Evolutionary conservation across 2,888 invertebrate species (phyloP).

Genomic region (Drosophila testacea): DNA sequence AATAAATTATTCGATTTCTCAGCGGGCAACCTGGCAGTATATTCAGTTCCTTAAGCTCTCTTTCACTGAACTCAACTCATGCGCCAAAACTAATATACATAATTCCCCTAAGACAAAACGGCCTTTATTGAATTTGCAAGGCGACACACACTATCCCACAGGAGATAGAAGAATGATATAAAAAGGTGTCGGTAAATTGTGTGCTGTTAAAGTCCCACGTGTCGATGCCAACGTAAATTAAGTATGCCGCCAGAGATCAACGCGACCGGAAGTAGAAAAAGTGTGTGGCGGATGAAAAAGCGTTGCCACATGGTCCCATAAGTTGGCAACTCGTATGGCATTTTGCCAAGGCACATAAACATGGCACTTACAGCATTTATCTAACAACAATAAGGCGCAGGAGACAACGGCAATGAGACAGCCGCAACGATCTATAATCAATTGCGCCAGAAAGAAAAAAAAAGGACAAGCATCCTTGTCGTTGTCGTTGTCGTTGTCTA

Average conservation of each 20-base stretch:
- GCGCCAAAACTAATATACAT: slow-evolving; percentile 67
- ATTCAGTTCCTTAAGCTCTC: slow-evolving; percentile 18
- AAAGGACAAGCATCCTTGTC: slow-evolving; percentile 25
- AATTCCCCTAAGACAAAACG: slow-evolving; percentile 71
- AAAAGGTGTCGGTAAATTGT: slow-evolving; percentile 3
- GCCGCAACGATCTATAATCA: slow-evolving; percentile 73
- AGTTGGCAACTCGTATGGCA: slow-evolving; percentile 9
- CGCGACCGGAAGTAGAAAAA: slow-evolving; percentile 23
- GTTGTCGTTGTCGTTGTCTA: slow-evolving; percentile 27
- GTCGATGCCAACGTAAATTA: slow-evolving; percentile 52
- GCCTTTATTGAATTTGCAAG: slow-evolving; percentile 59
- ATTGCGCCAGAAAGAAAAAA: slow-evolving; percentile 53
- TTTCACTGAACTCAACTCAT: slow-evolving; percentile 22
- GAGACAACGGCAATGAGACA: slow-evolving; percentile 27
- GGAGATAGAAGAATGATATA: neutral
- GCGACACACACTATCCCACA: slow-evolving; percentile 9
- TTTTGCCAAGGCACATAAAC: slow-evolving; percentile 54
- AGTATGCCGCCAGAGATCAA: slow-evolving; percentile 48
- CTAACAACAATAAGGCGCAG: slow-evolving; percentile 57
- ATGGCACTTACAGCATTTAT: slow-evolving; percentile 73
- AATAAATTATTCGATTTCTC: slow-evolving; percentile 64
- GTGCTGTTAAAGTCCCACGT: slow-evolving; percentile 42
- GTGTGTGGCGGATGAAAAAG: slow-evolving; percentile 12
- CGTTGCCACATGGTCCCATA: slow-evolving; percentile 15
- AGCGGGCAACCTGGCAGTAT: slow-evolving; percentile 11